Evolutionary conservation across 2,797 vertebrate species (phyloP).

Genomic region (Holocentrus rufus): DNA sequence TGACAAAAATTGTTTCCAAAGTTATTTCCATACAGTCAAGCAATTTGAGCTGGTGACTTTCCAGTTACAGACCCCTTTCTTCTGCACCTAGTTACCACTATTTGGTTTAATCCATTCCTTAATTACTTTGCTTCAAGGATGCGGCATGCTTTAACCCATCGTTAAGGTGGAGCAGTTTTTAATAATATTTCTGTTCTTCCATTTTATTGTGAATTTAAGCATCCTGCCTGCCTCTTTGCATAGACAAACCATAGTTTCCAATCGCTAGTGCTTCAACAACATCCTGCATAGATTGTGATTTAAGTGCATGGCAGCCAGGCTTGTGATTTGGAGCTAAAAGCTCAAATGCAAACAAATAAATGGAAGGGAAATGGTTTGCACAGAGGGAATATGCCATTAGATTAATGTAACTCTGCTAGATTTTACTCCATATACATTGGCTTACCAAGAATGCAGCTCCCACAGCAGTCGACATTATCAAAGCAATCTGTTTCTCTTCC

Average conservation of each 20-base stretch:
- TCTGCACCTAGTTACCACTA: not conserved
- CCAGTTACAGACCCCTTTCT: too few species aligned
- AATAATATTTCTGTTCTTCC: not conserved
- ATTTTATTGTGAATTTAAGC: not conserved
- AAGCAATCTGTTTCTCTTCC: conserved; percentile 71
- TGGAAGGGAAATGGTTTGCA: conserved; percentile 55
- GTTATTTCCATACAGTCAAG: too few species aligned
- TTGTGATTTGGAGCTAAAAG: conserved; percentile 61
- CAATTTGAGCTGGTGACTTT: too few species aligned
- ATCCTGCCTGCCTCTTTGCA: conserved; percentile 14
- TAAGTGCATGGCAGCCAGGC: conserved; percentile 55
- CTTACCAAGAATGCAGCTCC: conserved; percentile 72
- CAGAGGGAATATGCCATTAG: conserved; percentile 67
- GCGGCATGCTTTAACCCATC: not conserved
- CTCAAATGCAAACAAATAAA: conserved; percentile 67
- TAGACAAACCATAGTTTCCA: conserved; percentile 3
- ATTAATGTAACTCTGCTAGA: conserved; percentile 73
- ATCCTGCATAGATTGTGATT: conserved; percentile 40
- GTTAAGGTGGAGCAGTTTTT: not conserved
- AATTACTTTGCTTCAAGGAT: not conserved
- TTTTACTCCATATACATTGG: conserved; percentile 70
- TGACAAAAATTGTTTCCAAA: too few species aligned
- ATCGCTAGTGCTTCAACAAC: conserved; percentile 19
- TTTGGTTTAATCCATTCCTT: not conserved
- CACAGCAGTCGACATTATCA: conserved; percentile 78